Percentiles rank a stretch among this genome's conserved stretches.
Conservation (phyloP, 2,888 invertebrate species). For the Eristalis pertinax region DNA sequence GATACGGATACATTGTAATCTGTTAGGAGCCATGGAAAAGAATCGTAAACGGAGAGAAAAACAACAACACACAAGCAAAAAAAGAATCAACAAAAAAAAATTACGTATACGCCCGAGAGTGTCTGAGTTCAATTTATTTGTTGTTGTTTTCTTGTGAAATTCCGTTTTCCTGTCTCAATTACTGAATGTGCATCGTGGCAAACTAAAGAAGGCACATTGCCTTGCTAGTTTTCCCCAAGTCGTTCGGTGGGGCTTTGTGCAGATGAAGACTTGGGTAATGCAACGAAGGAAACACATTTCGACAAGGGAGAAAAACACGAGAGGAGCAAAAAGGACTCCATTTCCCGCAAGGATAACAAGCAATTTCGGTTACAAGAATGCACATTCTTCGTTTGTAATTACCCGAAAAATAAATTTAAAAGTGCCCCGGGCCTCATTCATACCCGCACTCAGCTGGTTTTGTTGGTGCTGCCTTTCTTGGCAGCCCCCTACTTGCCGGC, state of each 20-base stretch:
- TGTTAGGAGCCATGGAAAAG: constrained; percentile 4
- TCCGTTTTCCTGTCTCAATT: constrained; percentile 29
- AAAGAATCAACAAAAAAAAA: constrained; percentile 1
- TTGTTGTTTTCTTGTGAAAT: constrained; percentile 9
- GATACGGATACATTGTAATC: constrained; percentile 34
- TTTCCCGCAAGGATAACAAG: constrained; percentile 71
- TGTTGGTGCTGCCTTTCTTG: neutral
- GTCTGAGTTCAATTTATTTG: constrained; percentile 32
- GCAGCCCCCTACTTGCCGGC: neutral
- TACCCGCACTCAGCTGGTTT: neutral
- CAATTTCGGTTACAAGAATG: constrained; percentile 72
- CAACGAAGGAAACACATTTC: constrained; percentile 47
- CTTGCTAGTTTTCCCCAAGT: constrained; percentile 9
- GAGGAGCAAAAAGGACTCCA: constrained; percentile 44
- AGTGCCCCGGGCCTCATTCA: constrained; percentile 68
- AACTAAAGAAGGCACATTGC: constrained; percentile 15
- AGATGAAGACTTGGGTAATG: constrained; percentile 5
- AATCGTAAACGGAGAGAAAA: neutral
- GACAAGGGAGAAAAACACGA: neutral
- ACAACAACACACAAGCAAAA: neutral
- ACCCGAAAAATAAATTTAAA: constrained; percentile 72
- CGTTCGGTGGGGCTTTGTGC: constrained; percentile 20
- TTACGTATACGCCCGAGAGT: constrained; percentile 45
- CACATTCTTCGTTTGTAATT: constrained; percentile 71
- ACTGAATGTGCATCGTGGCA: constrained; percentile 22